phyloP scores from a whole-genome alignment of 2,113 vertebrate genomes.

The Microcebus griseorufus region DNA sequence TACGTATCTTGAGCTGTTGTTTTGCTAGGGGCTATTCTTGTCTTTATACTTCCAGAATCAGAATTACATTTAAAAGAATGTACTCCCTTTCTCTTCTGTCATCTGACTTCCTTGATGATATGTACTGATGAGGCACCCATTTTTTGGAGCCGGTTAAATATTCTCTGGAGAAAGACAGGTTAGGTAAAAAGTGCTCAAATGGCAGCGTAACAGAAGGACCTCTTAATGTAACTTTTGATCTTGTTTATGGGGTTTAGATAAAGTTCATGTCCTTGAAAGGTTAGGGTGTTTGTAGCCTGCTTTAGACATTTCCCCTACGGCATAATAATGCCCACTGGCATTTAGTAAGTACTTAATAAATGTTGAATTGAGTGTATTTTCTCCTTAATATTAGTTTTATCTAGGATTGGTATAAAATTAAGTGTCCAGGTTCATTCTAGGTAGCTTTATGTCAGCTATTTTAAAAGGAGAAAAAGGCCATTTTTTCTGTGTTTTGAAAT shows the following conservation, averaged over 20 bases:
- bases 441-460: not conserved
- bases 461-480: conserved; percentile 9
- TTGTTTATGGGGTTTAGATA: not conserved
- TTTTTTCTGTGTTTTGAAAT: conserved; percentile 64
- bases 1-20: not conserved
- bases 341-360: not conserved
- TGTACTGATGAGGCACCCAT: not conserved
- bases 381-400: not conserved
- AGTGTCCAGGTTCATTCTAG: conserved; percentile 17
- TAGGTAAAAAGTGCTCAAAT: not conserved
- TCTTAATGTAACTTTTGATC: not conserved
- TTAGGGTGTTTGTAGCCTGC: not conserved
- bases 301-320: not conserved
- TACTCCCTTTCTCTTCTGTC: not conserved
- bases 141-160: not conserved
- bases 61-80: not conserved
- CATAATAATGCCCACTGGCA: not conserved
- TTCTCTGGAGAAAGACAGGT: conserved; percentile 22
- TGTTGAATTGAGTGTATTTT: not conserved
- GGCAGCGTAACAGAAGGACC: not conserved
- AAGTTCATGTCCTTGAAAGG: not conserved
- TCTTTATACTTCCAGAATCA: conserved; percentile 51
- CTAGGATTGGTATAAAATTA: conserved; percentile 24
- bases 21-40: conserved; percentile 2
- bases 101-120: not conserved